Percentiles rank a stretch among this genome's conserved stretches.
Conservation (phyloP, 2,113 vertebrate genomes). For the Siniperca chuatsi region DNA sequence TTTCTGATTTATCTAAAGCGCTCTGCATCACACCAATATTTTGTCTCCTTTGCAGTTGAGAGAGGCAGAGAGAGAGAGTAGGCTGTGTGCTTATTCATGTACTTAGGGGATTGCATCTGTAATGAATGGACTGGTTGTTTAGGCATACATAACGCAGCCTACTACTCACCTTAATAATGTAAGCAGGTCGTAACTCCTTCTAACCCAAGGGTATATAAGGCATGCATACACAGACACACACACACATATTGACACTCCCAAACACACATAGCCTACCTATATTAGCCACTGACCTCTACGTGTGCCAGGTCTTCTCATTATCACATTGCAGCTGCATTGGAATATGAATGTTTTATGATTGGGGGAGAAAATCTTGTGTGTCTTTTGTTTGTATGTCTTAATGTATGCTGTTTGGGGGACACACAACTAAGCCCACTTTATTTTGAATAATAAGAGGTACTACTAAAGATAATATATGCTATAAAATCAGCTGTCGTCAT, state of each 20-base stretch:
- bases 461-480: background rate
- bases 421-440: background rate
- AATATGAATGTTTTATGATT: constrained; percentile 73
- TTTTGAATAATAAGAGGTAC: background rate
- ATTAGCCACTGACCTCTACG: constrained; percentile 75
- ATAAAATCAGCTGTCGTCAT: background rate
- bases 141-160: constrained; percentile 81
- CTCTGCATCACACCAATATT: constrained; percentile 76
- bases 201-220: constrained; percentile 81
- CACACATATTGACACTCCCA: constrained; percentile 32
- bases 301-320: constrained; percentile 64
- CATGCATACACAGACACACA: constrained; percentile 58
- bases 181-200: constrained; percentile 81
- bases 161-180: constrained; percentile 84
- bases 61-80: constrained; percentile 63
- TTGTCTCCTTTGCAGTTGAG: constrained; percentile 78
- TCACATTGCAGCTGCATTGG: constrained; percentile 54
- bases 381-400: constrained; percentile 31
- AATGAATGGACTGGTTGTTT: constrained; percentile 85
- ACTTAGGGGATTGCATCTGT: constrained; percentile 84
- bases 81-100: constrained; percentile 77
- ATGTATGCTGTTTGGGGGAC: background rate
- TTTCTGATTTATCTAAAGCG: constrained; percentile 83
- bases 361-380: constrained; percentile 26
- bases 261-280: constrained; percentile 61